phyloP scores from a whole-genome alignment of 2,797 vertebrate species.

The Tragelaphus oryx region DNA sequence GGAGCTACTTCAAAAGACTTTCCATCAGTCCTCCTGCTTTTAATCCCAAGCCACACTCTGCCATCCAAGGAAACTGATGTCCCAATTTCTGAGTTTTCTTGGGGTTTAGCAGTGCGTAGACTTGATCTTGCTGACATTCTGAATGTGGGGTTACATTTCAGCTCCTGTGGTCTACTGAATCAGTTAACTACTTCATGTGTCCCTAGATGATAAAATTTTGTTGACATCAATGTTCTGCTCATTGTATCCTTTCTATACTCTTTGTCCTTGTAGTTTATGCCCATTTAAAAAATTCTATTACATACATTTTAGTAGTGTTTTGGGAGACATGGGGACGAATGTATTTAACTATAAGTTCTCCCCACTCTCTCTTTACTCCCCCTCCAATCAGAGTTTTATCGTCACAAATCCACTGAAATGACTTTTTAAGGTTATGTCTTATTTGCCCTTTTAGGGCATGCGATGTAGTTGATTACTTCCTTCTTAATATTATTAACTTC shows the following conservation, averaged over 20 bases:
- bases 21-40: background rate
- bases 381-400: background rate
- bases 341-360: background rate
- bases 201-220: background rate
- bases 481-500: background rate
- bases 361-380: conserved; percentile 31
- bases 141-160: background rate
- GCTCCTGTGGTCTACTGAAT: background rate
- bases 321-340: background rate
- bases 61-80: background rate
- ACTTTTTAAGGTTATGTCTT: background rate
- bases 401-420: background rate
- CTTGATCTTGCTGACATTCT: background rate
- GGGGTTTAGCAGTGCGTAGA: background rate
- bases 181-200: background rate
- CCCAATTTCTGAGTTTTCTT: background rate
- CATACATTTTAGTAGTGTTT: conserved; percentile 32
- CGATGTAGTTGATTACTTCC: background rate
- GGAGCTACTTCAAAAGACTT: background rate
- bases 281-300: background rate
- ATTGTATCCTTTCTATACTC: background rate
- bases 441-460: background rate
- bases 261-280: conserved; percentile 34
- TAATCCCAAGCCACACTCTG: background rate
- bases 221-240: background rate